phyloP scores from a whole-genome alignment of 2,888 invertebrate genomes.

The Eulithis testata region DNA sequence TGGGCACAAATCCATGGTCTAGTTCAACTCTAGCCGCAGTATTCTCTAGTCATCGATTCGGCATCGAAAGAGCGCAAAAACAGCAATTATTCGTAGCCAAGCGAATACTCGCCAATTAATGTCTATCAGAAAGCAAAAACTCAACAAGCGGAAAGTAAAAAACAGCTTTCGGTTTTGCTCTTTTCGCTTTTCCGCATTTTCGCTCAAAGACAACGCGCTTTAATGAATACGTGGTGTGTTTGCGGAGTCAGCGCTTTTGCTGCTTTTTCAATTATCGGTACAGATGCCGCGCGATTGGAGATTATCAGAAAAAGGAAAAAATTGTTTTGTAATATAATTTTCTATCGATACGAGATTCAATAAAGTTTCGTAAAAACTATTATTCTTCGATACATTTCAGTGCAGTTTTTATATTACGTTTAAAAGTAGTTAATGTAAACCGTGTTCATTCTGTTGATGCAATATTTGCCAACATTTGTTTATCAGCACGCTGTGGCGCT shows the following conservation, averaged over 20 bases:
- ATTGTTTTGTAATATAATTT: too few species aligned
- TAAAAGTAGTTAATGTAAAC: too few species aligned
- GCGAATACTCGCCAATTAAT: constrained; percentile 37
- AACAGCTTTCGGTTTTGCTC: constrained; percentile 24
- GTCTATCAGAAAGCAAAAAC: constrained; percentile 35
- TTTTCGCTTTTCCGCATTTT: constrained; percentile 28
- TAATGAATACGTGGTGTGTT: constrained; percentile 34
- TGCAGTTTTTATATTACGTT: too few species aligned
- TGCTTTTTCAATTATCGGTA: constrained; percentile 9
- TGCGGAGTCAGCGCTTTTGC: constrained; percentile 16
- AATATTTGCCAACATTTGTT: too few species aligned
- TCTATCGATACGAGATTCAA: too few species aligned
- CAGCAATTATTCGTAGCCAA: constrained; percentile 30
- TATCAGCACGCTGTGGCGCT: too few species aligned
- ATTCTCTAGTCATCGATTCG: constrained; percentile 4
- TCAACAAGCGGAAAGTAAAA: constrained; percentile 30
- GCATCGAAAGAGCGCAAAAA: constrained; percentile 16
- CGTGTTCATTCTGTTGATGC: too few species aligned
- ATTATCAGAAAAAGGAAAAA: neutral
- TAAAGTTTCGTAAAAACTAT: too few species aligned
- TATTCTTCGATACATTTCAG: too few species aligned
- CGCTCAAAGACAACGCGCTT: constrained; percentile 28
- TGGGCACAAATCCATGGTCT: neutral
- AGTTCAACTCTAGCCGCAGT: too few species aligned
- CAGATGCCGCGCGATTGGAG: neutral